phyloP scores from a whole-genome alignment of 2,888 invertebrate genomes.

The Drepanosiphum platanoidis region DNA sequence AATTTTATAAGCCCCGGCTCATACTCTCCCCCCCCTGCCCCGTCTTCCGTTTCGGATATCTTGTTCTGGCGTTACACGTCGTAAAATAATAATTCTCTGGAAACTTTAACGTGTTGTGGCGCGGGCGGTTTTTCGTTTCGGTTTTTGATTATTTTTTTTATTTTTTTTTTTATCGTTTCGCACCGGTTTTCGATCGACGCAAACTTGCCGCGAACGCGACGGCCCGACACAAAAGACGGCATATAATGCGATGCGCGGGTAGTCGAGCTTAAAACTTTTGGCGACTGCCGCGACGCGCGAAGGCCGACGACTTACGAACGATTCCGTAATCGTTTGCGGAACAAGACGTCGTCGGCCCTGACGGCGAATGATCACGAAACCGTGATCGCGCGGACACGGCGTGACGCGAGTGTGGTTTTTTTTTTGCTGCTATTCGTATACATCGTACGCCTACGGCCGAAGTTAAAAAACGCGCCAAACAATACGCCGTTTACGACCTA shows the following conservation, averaged over 20 bases:
- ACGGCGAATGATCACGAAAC: no score
- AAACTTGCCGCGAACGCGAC: background rate
- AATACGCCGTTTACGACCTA: no score
- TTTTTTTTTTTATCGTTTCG: no score
- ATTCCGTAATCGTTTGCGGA: background rate
- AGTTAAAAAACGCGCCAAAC: no score
- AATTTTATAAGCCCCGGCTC: slow-evolving; percentile 43
- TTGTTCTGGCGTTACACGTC: slow-evolving; percentile 19
- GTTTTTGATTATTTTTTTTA: no score
- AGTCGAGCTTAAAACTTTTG: background rate
- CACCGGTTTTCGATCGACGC: background rate
- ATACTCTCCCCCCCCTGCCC: no score
- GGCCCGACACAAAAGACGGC: background rate
- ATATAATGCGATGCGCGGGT: background rate
- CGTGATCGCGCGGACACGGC: no score
- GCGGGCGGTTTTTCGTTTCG: background rate
- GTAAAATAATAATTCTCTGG: slow-evolving; percentile 35
- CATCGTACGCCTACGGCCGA: no score
- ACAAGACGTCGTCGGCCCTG: no score
- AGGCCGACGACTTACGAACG: background rate
- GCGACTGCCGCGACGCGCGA: background rate
- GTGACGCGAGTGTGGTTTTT: no score
- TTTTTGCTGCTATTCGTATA: no score
- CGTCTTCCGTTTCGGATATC: slow-evolving; percentile 10
- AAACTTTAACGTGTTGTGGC: background rate